A percentile compares a stretch with the other conserved stretches of the same genome.
Conservation (phyloP, 2,113 vertebrate genomes). For the Chunga burmeisteri region DNA sequence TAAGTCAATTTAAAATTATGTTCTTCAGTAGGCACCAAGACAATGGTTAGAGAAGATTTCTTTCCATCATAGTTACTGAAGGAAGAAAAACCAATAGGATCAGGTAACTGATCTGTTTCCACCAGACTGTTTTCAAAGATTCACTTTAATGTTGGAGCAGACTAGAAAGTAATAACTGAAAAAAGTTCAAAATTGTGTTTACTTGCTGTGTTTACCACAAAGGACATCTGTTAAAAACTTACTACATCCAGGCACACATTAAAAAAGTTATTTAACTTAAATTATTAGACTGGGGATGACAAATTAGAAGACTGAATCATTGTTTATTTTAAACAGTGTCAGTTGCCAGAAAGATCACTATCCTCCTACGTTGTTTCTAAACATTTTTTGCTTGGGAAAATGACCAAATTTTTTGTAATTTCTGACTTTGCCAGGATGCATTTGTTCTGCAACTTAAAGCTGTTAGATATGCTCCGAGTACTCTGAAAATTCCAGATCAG, state of each 20-base stretch:
- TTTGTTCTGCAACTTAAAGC: conserved; percentile 29
- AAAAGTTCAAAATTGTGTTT: not conserved
- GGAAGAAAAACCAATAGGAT: not conserved
- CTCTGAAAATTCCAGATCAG: not conserved
- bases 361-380: not conserved
- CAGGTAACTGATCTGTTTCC: not conserved
- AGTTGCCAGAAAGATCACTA: not conserved
- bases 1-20: not conserved
- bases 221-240: not conserved
- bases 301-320: not conserved
- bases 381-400: conserved; percentile 14
- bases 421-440: conserved; percentile 3
- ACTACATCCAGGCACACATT: not conserved
- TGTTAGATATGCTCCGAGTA: conserved; percentile 34
- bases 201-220: not conserved
- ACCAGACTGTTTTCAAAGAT: not conserved
- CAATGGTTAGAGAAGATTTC: not conserved
- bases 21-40: not conserved
- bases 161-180: not conserved
- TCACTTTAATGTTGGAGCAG: not conserved
- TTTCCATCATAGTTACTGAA: not conserved
- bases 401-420: not conserved
- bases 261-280: not conserved
- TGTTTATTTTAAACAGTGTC: not conserved
- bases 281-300: not conserved